phyloP scores from a whole-genome alignment of 2,113 vertebrate genomes.

The Sylvilagus bachmani region DNA sequence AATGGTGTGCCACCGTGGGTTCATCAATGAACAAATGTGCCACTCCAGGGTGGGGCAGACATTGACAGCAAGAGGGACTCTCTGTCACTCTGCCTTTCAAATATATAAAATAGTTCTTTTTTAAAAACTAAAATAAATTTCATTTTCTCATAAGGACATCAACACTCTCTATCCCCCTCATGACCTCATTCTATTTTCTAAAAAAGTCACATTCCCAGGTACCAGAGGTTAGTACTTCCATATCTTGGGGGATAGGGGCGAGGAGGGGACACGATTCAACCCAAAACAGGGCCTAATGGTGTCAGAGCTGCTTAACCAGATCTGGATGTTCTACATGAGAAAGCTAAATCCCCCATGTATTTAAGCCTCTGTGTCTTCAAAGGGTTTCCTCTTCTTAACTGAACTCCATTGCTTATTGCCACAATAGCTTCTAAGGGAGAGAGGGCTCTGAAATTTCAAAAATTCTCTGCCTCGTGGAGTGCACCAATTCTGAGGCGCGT shows the following conservation, averaged over 20 bases:
- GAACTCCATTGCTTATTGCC: not conserved
- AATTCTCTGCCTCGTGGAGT: not conserved
- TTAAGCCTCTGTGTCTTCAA: not conserved
- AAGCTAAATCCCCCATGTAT: not conserved
- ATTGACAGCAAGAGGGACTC: no score
- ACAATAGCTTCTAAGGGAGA: not conserved
- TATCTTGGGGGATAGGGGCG: not conserved
- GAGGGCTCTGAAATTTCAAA: not conserved
- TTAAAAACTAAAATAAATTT: not conserved
- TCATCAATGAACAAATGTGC: not conserved
- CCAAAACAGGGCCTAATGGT: not conserved
- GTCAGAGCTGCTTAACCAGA: not conserved
- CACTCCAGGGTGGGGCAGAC: no score
- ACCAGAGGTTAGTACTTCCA: not conserved
- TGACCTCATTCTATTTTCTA: constrained; percentile 16
- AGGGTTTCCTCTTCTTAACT: not conserved
- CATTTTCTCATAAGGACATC: not conserved
- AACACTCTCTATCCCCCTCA: not conserved
- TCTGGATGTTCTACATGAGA: not conserved
- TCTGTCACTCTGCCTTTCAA: no score
- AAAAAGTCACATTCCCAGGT: not conserved
- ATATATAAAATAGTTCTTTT: no score
- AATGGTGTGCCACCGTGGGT: not conserved
- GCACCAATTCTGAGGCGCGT: not conserved
- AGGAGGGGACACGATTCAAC: not conserved